A percentile compares a stretch with the other conserved stretches of the same genome.
Evolutionary conservation across 2,113 vertebrate genomes (phyloP).

Genomic region (Petaurus breviceps): DNA sequence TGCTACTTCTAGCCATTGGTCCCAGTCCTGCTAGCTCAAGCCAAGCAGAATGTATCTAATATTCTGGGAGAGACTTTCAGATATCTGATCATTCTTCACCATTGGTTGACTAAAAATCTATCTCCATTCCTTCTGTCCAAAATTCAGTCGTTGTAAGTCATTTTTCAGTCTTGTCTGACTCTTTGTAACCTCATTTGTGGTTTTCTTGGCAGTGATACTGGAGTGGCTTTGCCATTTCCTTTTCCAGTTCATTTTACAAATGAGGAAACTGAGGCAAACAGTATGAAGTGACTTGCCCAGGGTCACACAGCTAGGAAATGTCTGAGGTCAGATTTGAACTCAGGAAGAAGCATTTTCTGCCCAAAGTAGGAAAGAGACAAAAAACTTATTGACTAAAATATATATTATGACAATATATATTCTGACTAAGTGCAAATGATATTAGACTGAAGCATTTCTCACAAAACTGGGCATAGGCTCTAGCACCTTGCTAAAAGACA

Average conservation of each 20-base stretch:
- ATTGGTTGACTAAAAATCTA: no score
- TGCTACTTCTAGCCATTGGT: no score
- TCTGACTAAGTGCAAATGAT: background rate
- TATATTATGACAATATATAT: background rate
- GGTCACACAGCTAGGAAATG: no score
- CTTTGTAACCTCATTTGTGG: background rate
- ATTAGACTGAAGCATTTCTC: background rate
- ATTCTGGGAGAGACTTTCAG: no score
- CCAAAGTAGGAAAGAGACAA: no score
- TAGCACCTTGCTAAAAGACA: background rate
- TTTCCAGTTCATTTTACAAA: background rate
- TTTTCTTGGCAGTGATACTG: background rate
- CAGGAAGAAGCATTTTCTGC: background rate
- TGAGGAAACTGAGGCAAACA: background rate
- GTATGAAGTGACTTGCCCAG: no score
- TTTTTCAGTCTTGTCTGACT: background rate
- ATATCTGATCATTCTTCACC: no score
- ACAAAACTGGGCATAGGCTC: background rate
- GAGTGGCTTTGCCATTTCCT: background rate
- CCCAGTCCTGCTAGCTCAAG: no score
- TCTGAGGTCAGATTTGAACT: background rate
- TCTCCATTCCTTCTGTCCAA: background rate
- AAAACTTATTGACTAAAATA: no score
- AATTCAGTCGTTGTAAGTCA: background rate
- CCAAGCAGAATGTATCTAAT: no score